Conservation (phyloP, 2,888 invertebrate genomes). For the Sycophila texana region DNA sequence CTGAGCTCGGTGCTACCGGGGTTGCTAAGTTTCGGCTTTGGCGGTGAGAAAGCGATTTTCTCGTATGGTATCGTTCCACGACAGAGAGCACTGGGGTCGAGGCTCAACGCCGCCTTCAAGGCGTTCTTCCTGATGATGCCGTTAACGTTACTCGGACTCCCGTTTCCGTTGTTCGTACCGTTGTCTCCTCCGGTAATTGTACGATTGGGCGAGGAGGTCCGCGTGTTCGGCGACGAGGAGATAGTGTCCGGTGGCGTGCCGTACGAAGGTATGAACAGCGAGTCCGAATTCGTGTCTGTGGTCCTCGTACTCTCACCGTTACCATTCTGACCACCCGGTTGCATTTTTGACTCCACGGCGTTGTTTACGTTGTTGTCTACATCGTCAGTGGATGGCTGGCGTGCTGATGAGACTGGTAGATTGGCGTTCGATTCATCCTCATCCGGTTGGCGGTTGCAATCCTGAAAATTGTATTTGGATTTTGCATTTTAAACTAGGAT, state of each 20-base stretch:
- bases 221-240: conserved; percentile 69
- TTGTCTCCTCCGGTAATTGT: conserved; percentile 41
- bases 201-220: conserved; percentile 70
- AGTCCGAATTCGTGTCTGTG: conserved; percentile 69
- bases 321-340: conserved; percentile 58
- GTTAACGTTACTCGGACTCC: conserved; percentile 66
- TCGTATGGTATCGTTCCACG: conserved; percentile 70
- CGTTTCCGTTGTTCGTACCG: conserved; percentile 49
- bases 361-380: background rate
- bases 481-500: too few species aligned
- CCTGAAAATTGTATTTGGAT: background rate
- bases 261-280: conserved; percentile 61
- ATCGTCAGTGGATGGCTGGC: conserved; percentile 6
- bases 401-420: background rate
- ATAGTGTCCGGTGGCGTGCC: conserved; percentile 64
- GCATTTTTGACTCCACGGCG: conserved; percentile 22
- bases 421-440: conserved; percentile 44
- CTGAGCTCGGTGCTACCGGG: conserved; percentile 65
- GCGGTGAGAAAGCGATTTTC: conserved; percentile 70
- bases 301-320: conserved; percentile 68
- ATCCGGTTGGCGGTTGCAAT: background rate
- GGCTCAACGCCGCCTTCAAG: conserved; percentile 74
- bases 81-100: conserved; percentile 73
- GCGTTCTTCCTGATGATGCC: conserved; percentile 71
- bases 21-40: conserved; percentile 66